Conservation (phyloP, 1,140 invertebrate genomes). For the Drosophila malerkotliana region DNA sequence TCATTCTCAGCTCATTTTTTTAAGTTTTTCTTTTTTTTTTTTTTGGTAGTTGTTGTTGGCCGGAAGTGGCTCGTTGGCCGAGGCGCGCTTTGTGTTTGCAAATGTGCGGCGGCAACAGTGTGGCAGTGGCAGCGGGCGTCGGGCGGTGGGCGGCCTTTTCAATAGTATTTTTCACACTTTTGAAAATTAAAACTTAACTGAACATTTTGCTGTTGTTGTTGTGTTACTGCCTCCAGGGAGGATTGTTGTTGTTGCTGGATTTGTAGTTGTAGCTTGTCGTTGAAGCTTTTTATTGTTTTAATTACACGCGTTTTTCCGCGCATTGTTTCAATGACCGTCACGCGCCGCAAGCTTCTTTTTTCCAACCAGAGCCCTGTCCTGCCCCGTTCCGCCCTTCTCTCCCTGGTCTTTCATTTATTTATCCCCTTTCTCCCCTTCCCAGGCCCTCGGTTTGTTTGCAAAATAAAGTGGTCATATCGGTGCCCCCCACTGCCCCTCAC, state of each 20-base stretch:
- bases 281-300: conserved; percentile 76
- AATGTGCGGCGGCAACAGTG: conserved; percentile 3
- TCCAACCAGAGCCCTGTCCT: background rate
- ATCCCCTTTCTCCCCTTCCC: background rate
- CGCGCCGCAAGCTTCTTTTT: conserved; percentile 61
- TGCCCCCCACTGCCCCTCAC: conserved; percentile 19
- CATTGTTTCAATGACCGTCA: conserved; percentile 80
- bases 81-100: conserved; percentile 50
- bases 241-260: conserved; percentile 1
- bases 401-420: conserved; percentile 9
- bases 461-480: conserved; percentile 77
- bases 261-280: conserved; percentile 32
- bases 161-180: conserved; percentile 80
- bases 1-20: conserved; percentile 22
- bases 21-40: conserved; percentile 17
- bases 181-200: conserved; percentile 81
- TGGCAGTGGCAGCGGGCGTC: background rate
- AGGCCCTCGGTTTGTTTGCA: conserved; percentile 45
- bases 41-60: conserved; percentile 36
- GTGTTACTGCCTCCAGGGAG: background rate
- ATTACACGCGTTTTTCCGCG: conserved; percentile 78
- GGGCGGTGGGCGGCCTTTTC: conserved; percentile 49
- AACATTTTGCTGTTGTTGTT: conserved; percentile 58
- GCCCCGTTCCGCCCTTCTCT: conserved; percentile 4
- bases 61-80: conserved; percentile 73